These are phyloP conservation scores for Arenaria interpres DNA, from an alignment of 2,113 vertebrate genomes.

Conservation along the genomic window DNA sequence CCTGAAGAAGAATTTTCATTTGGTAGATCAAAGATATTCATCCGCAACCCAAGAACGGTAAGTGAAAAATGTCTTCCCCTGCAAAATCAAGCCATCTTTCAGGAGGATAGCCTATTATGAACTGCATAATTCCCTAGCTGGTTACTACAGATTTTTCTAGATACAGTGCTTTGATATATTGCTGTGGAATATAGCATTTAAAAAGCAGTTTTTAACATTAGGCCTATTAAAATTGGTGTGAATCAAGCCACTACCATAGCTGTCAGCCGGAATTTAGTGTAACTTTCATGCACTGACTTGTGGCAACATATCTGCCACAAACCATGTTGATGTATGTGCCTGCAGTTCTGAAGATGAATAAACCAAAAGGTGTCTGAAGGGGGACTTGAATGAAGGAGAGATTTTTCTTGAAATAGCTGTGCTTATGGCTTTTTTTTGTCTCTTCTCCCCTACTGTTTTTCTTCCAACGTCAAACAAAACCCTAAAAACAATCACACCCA, in stretches of 20 bases:
- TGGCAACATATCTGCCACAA: not conserved
- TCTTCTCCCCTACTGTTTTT: not conserved
- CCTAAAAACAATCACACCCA: slow-evolving; percentile 21
- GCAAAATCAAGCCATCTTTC: not conserved
- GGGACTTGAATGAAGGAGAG: not conserved
- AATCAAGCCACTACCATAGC: not conserved
- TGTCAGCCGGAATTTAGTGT: not conserved
- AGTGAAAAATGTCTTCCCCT: slow-evolving; percentile 27
- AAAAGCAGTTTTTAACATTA: not conserved
- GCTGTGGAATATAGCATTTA: not conserved
- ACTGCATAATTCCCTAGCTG: not conserved
- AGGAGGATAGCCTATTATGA: not conserved
- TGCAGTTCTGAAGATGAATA: not conserved
- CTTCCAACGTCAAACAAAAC: not conserved
- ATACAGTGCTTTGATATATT: not conserved
- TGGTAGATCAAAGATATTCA: slow-evolving; percentile 98
- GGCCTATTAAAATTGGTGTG: not conserved
- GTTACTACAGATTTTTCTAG: not conserved
- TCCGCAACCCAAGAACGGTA: slow-evolving; percentile 97
- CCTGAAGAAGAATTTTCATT: slow-evolving; percentile 89
- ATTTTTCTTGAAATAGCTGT: not conserved
- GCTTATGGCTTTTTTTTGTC: not conserved
- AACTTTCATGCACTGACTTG: fast-evolving
- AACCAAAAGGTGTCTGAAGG: not conserved
- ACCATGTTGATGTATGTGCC: not conserved